Evolutionary conservation across 2,888 invertebrate genomes (phyloP).

Genomic region (Cantharis lateralis): DNA sequence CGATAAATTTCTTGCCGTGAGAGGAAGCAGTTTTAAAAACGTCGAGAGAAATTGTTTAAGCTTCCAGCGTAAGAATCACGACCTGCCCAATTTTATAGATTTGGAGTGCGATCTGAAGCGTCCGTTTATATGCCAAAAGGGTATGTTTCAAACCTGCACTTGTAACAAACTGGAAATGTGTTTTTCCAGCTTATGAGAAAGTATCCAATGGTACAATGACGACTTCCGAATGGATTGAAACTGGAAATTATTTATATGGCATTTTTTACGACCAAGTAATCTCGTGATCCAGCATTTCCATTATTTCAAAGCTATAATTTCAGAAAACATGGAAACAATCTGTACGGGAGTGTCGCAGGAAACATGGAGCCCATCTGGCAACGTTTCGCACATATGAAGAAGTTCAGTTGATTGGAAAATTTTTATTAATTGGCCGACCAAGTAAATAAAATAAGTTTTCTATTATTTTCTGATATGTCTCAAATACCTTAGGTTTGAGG

Average conservation of each 20-base stretch:
- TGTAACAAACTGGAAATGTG: neutral
- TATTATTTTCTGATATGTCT: neutral
- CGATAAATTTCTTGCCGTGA: neutral
- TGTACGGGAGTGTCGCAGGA: constrained; percentile 5
- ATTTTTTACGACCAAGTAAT: constrained; percentile 17
- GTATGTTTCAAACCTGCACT: neutral
- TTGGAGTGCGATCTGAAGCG: constrained; percentile 58
- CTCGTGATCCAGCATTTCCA: neutral
- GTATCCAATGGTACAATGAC: neutral
- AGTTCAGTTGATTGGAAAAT: constrained; percentile 7
- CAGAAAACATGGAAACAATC: constrained; percentile 20
- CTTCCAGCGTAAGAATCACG: neutral
- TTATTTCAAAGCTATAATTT: neutral
- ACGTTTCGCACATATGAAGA: constrained; percentile 3
- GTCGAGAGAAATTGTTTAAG: neutral
- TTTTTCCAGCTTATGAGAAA: constrained; percentile 8
- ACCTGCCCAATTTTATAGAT: constrained; percentile 59
- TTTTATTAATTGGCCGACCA: constrained; percentile 12
- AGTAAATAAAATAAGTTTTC: neutral
- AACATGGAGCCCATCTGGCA: constrained; percentile 12
- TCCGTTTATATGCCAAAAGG: constrained; percentile 28
- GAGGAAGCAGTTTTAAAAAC: neutral
- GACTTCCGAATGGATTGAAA: constrained; percentile 8
- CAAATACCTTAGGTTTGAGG: constrained; percentile 9
- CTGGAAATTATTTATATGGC: constrained; percentile 53